Evolutionary conservation across 2,797 vertebrate genomes (phyloP), one percentile per base, ranked within the genome.

Genomic region (Zalophus californianus): DNA sequence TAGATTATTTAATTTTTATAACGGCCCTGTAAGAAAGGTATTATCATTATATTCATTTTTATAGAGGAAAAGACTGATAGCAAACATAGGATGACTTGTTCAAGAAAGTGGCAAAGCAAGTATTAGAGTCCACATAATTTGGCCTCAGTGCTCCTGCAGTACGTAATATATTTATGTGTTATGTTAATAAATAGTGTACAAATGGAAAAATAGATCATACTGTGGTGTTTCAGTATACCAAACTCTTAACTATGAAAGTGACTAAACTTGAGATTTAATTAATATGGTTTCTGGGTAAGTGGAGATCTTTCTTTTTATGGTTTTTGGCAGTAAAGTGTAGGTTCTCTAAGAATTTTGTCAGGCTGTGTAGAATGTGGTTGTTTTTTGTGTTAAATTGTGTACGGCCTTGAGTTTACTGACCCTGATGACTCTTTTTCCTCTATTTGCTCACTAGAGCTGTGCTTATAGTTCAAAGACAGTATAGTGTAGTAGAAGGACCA

Each of bases 1-100:
- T 80, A 50, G n/a, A 3, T 70, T 96, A 73, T 83, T 84, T 95
- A 89, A 80, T 94, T 94, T 96, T 94, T 32, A 86, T 54, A 50
- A 13, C 10, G 64, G 10, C 48, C 58, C 4, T 82, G 2, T 96
- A 80, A 79, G 52, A 70, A 82, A 79, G 41, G 7, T 54, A 38
- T 35, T 80, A 4, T 58, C 25, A 52, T 78, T 90, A 64, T 90
- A 18, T 70, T 93, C 21, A 25, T 93, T 90, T 92, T 92, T 78
- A 64, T 52, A 60, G 35, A 62, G 48, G 25, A 90, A 86, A 68
- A 93, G 73, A 70, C 18, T 87, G 29, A 70, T 82, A 18, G 25
- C 32, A 86, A 48, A 84, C 2, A 23, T 48, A 77, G 35, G 25
- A 18, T 80, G 60, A 80, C 25, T 91, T 82, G 23, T 80, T 89